Evolutionary conservation across 1,140 invertebrate genomes (phyloP).

Genomic region (Trissolcus basalis): DNA sequence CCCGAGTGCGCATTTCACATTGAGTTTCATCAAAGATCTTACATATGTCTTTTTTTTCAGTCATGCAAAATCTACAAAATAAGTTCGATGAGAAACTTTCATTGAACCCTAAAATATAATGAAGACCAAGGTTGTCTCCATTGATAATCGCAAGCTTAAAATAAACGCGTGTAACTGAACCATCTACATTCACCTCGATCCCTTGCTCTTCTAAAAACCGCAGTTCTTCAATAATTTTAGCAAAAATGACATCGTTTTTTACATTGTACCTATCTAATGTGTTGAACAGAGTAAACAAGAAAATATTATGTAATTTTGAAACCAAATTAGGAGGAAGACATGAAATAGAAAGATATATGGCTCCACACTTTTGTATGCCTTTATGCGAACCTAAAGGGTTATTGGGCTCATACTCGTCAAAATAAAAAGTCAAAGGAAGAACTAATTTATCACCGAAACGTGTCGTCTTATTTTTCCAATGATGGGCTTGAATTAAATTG

Average conservation of each 20-base stretch:
- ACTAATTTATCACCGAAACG: constrained; percentile 46
- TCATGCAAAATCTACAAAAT: too few relatives aligned
- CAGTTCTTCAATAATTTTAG: too few relatives aligned
- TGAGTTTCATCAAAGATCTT: too few relatives aligned
- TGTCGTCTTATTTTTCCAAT: constrained; percentile 55
- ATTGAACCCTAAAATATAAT: too few relatives aligned
- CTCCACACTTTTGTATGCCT: constrained; percentile 59
- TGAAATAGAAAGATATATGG: constrained; percentile 59
- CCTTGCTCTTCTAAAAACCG: too few relatives aligned
- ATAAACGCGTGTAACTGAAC: too few relatives aligned
- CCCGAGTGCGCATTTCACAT: too few relatives aligned
- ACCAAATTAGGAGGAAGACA: constrained; percentile 44
- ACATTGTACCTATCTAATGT: constrained; percentile 15
- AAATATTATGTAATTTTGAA: constrained; percentile 15
- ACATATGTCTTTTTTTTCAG: too few relatives aligned
- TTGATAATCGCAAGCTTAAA: too few relatives aligned
- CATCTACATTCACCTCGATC: too few relatives aligned
- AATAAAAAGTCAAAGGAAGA: constrained; percentile 61
- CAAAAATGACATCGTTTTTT: constrained; percentile 23
- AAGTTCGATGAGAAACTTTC: too few relatives aligned
- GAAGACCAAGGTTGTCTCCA: too few relatives aligned
- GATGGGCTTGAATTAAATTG: constrained; percentile 60
- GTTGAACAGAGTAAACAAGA: constrained; percentile 30
- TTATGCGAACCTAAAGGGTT: constrained; percentile 64
- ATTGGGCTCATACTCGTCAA: constrained; percentile 49